Percentiles rank a stretch among this genome's conserved stretches.
Conservation (phyloP, 2,113 vertebrate genomes). For the Parus major region DNA sequence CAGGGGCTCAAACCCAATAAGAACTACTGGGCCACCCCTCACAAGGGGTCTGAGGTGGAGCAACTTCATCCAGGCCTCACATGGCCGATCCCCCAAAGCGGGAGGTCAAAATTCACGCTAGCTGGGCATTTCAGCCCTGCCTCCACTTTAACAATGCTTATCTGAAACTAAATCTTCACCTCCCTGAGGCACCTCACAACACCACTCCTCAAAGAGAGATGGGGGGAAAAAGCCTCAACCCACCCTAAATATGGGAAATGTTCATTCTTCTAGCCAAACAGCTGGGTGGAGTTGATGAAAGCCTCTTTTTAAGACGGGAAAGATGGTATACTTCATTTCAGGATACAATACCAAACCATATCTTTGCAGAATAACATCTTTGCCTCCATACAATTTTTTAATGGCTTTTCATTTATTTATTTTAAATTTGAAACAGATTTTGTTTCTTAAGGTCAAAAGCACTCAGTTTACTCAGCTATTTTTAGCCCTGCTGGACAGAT, state of each 20-base stretch:
- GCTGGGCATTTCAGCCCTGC: too few relatives aligned
- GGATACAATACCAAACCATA: neutral
- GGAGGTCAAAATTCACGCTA: too few relatives aligned
- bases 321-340: neutral
- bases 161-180: too few relatives aligned
- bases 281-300: neutral
- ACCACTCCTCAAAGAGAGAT: neutral
- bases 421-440: neutral
- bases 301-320: neutral
- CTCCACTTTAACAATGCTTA: too few relatives aligned
- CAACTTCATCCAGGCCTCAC: too few relatives aligned
- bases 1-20: too few relatives aligned
- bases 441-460: constrained; percentile 36
- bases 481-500: constrained; percentile 50
- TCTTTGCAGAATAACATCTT: neutral
- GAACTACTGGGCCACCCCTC: too few relatives aligned
- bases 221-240: neutral
- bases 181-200: too few relatives aligned
- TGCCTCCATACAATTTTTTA: neutral
- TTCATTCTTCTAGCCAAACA: neutral
- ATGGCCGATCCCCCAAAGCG: too few relatives aligned
- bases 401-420: neutral
- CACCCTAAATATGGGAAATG: neutral
- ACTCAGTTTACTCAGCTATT: constrained; percentile 44
- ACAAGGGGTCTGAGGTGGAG: too few relatives aligned